These are phyloP conservation scores for Porites australiensis DNA, from an alignment of 64 coral and sea anemone species.

Conservation along the genomic window DNA sequence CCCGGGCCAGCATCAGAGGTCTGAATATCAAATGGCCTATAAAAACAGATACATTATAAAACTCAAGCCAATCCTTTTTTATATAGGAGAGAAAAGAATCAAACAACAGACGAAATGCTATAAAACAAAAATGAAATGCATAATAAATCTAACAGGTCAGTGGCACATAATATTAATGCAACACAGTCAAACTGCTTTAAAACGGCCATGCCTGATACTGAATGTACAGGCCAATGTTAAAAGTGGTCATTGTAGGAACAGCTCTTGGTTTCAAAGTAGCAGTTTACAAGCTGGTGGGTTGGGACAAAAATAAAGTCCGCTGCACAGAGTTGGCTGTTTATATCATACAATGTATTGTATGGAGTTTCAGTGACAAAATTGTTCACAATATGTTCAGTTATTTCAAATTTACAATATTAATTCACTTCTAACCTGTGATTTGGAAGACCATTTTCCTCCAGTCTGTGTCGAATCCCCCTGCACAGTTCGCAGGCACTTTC, in stretches of 20 bases:
- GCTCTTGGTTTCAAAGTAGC: no score
- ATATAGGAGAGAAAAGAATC: neutral
- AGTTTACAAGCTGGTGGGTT: no score
- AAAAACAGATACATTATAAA: conserved; percentile 19
- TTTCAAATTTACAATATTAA: neutral
- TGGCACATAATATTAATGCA: no score
- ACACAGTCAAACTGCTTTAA: no score
- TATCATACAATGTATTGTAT: neutral
- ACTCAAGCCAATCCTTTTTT: neutral
- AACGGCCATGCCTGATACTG: no score
- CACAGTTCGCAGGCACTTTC: conserved; percentile 2
- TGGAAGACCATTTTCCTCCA: conserved; percentile 44
- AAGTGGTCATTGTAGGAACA: no score
- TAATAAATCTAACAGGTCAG: no score
- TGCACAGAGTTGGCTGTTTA: no score
- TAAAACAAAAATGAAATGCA: no score
- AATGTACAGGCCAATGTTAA: no score
- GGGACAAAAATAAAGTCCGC: no score
- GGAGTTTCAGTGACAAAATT: neutral
- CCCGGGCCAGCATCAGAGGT: conserved; percentile 67
- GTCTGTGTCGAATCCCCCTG: neutral
- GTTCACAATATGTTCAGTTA: neutral
- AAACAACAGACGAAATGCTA: no score
- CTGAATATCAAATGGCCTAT: conserved; percentile 63
- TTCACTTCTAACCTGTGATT: conserved; percentile 43